These are phyloP conservation scores for Elysia crispata DNA, from an alignment of 2,888 invertebrate genomes.

Conservation along the genomic window DNA sequence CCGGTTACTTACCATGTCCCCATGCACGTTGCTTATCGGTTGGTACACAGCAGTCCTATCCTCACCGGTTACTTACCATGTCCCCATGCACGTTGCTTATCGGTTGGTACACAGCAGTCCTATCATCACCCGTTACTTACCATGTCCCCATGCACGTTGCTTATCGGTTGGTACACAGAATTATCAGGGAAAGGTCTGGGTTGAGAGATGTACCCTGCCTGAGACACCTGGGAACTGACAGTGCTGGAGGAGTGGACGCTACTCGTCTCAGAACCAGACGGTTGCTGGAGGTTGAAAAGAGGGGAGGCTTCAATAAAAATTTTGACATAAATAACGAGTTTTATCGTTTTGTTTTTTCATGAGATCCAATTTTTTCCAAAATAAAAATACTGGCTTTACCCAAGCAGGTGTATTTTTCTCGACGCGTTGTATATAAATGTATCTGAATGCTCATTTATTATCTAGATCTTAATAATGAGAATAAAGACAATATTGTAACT, in stretches of 20 bases:
- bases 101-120: constrained; percentile 37
- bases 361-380: no score
- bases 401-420: no score
- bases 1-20: constrained; percentile 2
- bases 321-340: no score
- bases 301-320: no score
- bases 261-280: constrained; percentile 38
- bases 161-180: constrained; percentile 24
- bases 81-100: constrained; percentile 24
- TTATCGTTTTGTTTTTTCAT: no score
- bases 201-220: neutral
- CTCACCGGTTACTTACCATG: neutral
- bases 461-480: no score
- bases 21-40: constrained; percentile 7
- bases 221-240: constrained; percentile 28
- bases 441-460: no score
- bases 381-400: no score
- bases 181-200: neutral
- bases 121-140: neutral
- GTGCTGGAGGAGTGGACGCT: constrained; percentile 36
- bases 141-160: constrained; percentile 21
- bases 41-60: no score
- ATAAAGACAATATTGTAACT: no score
- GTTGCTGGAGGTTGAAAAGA: neutral
- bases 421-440: no score